Base-by-base conservation (phyloP, 1,140 invertebrate genomes). In the Lutraria rhynchaena region DNA sequence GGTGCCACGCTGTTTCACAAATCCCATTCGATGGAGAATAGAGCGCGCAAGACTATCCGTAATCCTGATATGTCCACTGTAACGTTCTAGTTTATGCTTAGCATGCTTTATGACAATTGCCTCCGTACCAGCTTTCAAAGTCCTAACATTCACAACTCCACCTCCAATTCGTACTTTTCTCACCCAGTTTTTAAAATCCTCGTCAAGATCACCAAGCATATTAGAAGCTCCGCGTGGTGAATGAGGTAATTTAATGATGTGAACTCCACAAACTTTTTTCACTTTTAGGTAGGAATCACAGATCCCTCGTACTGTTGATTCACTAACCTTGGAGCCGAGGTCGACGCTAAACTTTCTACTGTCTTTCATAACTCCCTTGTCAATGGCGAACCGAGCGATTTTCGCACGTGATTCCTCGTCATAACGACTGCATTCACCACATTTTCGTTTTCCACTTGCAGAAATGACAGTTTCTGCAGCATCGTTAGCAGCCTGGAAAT, bases 1-100 rank as follows among this genome's bases (percentile, higher is more conserved):
- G 44, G 81, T 85, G 17, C 85, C 77, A 24, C 83, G 83, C 5
- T 78, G 31, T 63, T 86, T 86, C 9, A 86, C 81, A 57, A 81
- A 85, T 0, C 81, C 81, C 70, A 86, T 81, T 5, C 77, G 67
- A 0, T 63, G 24, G 13, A 85, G 55, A 9, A 86, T 24, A 5
- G 81, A 85, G 44, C n/a, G 35, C 29, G 81, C 73, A 2, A 55
- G 60, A 19, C 17, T 27, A n/a, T 74, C 76, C 5, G 60, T 81
- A 13, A 86, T 73, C 2, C 1, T 46, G 7, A 83, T 61, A 58
- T 70, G 80, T 51, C 81, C 77, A n/a, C 85, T 77, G 70, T 71
- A 76, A 24, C 51, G 51, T 55, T 55, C 51, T 24, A 55, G 51
- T 24, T 7, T 55, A 55, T 55, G 51, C 51, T 61, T 24, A 37